Evolutionary conservation across 2,888 invertebrate genomes (phyloP).

Genomic region (Drosophila maculinotata): DNA sequence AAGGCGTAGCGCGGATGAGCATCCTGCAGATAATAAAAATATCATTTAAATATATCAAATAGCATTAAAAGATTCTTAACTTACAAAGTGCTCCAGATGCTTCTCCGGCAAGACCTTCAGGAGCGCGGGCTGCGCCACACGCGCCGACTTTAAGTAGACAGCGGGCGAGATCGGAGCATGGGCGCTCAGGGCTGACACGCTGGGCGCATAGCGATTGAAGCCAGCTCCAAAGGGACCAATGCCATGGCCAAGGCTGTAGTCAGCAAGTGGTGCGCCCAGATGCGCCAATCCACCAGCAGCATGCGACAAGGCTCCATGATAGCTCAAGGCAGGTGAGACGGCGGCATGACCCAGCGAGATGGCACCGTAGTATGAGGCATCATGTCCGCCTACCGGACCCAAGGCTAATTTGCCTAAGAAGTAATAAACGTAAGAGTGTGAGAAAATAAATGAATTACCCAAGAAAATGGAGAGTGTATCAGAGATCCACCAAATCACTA

Average conservation of each 20-base stretch:
- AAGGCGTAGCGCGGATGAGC: conserved; percentile 90
- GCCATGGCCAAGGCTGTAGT: conserved; percentile 74
- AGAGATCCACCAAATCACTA: too few relatives aligned
- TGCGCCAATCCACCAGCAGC: conserved; percentile 42
- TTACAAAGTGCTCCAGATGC: conserved; percentile 88
- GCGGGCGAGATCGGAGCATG: conserved; percentile 84
- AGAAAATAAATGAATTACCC: too few relatives aligned
- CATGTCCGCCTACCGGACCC: conserved; percentile 33
- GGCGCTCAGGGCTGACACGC: conserved; percentile 78
- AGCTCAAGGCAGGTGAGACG: conserved; percentile 75
- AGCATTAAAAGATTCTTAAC: conserved; percentile 65
- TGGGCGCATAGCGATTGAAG: conserved; percentile 83
- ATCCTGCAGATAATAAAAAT: conserved; percentile 85
- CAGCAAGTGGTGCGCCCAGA: conserved; percentile 60
- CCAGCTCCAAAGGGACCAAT: conserved; percentile 78
- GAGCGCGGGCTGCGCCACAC: conserved; percentile 83
- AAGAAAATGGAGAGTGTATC: too few relatives aligned
- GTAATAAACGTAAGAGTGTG: too few relatives aligned
- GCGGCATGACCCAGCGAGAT: conserved; percentile 74
- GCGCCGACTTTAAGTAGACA: conserved; percentile 83
- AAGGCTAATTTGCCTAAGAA: conserved; percentile 45
- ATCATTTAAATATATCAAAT: background rate
- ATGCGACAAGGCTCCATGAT: conserved; percentile 75
- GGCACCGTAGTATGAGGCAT: conserved; percentile 75
- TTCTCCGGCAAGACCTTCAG: conserved; percentile 87